Percentiles rank a stretch among this genome's conserved stretches.
Conservation (phyloP, 53 echinoderm and acorn worm genomes). For the Crossaster papposus region DNA sequence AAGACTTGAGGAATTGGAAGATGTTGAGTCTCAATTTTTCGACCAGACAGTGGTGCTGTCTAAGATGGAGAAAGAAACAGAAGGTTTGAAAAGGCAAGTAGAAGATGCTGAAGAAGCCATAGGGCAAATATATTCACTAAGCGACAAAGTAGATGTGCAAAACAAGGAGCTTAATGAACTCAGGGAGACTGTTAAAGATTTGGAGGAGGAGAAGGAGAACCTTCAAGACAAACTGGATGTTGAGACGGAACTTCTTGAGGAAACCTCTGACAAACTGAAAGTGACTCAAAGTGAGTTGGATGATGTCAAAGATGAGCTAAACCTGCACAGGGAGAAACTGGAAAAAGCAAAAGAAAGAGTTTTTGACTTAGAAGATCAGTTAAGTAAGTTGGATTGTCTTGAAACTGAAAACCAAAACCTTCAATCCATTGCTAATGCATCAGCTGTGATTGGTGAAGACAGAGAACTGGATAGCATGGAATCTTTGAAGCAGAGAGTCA, state of each 20-base stretch:
- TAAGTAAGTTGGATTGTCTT: conserved; percentile 32
- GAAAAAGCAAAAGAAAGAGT: conserved; percentile 7
- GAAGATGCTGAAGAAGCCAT: background rate
- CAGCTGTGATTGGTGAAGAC: background rate
- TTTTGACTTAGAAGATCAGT: conserved; percentile 32
- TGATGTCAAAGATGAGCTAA: conserved; percentile 26
- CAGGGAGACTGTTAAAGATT: background rate
- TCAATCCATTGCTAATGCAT: background rate
- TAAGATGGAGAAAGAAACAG: conserved; percentile 14
- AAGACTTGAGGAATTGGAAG: conserved; percentile 52
- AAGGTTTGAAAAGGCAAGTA: conserved; percentile 24
- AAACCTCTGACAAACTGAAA: conserved; percentile 27
- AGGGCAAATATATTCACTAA: background rate
- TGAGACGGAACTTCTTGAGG: conserved; percentile 40
- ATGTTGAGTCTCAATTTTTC: conserved; percentile 50
- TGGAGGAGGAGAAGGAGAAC: conserved; percentile 25
- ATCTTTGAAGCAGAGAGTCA: conserved; percentile 62
- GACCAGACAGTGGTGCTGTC: conserved; percentile 49
- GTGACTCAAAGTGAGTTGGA: conserved; percentile 1
- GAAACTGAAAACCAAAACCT: conserved; percentile 39
- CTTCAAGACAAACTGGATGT: conserved; percentile 26
- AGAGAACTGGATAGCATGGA: background rate
- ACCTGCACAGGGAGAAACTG: conserved; percentile 12
- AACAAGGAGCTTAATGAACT: conserved; percentile 46
- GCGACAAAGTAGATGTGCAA: background rate